Conservation (phyloP, 2,113 vertebrate genomes). For the Rallus limicola region DNA sequence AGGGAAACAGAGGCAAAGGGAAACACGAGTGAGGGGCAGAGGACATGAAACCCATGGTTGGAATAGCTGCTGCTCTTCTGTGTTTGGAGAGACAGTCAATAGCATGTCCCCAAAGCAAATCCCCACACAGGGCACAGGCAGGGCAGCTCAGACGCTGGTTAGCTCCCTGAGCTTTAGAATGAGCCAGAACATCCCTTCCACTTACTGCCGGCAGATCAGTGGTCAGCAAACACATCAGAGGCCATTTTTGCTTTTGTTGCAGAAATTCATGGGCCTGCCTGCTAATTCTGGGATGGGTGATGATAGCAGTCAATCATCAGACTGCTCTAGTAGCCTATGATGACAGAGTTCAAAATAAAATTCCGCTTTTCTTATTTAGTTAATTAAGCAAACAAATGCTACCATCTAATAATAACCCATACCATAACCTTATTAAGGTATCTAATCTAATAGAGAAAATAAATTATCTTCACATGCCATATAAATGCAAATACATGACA, state of each 20-base stretch:
- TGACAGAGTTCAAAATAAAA: not conserved
- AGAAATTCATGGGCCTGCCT: not conserved
- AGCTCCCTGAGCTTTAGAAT: not conserved
- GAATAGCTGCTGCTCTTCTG: not conserved
- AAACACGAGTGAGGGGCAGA: not conserved
- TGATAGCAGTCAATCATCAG: not conserved
- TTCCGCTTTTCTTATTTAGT: not conserved
- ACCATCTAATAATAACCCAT: not conserved
- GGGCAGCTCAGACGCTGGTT: not conserved
- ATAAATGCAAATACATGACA: not conserved
- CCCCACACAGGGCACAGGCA: not conserved
- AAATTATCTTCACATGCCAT: not conserved
- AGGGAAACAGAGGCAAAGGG: not conserved
- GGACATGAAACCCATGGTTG: not conserved
- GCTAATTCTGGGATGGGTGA: not conserved
- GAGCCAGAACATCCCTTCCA: not conserved
- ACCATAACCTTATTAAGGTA: not conserved
- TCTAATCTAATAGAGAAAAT: not conserved
- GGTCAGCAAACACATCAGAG: not conserved
- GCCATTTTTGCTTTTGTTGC: not conserved
- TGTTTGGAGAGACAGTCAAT: not conserved
- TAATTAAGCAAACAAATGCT: not conserved
- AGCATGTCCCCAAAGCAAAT: not conserved
- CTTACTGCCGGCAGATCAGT: not conserved
- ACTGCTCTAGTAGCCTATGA: not conserved